Evolutionary conservation across 1,140 invertebrate species (phyloP).

Genomic region (Nymphalis io): DNA sequence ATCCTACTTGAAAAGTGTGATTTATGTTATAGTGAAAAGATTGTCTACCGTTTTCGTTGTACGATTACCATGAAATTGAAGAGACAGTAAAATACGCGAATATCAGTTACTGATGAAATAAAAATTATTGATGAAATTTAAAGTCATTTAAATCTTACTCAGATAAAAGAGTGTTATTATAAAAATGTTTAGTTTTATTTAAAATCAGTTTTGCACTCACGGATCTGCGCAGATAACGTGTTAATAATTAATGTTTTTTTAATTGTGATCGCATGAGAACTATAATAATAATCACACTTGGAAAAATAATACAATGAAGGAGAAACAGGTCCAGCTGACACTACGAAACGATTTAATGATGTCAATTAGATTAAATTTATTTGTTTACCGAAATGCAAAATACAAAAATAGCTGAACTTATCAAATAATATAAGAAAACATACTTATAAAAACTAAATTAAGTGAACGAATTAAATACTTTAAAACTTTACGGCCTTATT

Average conservation of each 20-base stretch:
- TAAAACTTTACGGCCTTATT: slow-evolving; percentile 13
- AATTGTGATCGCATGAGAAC: not conserved
- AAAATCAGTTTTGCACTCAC: not conserved
- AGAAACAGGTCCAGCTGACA: not conserved
- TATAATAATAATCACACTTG: not conserved
- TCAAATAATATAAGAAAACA: slow-evolving; percentile 22
- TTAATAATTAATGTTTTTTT: not conserved
- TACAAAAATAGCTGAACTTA: slow-evolving; percentile 6
- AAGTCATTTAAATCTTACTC: slow-evolving; percentile 6
- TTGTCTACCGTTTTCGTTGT: too few species aligned
- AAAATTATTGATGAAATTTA: not conserved
- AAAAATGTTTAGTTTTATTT: slow-evolving; percentile 2
- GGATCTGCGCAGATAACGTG: not conserved
- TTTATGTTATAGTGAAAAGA: too few species aligned
- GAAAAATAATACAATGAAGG: not conserved
- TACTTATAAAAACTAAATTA: slow-evolving; percentile 34
- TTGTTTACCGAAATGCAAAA: slow-evolving; percentile 1
- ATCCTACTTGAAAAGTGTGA: too few species aligned
- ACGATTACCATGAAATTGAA: not conserved
- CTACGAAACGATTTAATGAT: not conserved
- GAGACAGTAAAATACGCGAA: not conserved
- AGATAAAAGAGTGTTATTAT: slow-evolving; percentile 3
- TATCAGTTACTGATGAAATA: not conserved
- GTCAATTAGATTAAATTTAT: not conserved
- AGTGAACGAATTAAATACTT: slow-evolving; percentile 40